A percentile compares a stretch with the other conserved stretches of the same genome.
phyloP scores from a whole-genome alignment of 2,113 vertebrate species.

The Podocnemis expansa region DNA sequence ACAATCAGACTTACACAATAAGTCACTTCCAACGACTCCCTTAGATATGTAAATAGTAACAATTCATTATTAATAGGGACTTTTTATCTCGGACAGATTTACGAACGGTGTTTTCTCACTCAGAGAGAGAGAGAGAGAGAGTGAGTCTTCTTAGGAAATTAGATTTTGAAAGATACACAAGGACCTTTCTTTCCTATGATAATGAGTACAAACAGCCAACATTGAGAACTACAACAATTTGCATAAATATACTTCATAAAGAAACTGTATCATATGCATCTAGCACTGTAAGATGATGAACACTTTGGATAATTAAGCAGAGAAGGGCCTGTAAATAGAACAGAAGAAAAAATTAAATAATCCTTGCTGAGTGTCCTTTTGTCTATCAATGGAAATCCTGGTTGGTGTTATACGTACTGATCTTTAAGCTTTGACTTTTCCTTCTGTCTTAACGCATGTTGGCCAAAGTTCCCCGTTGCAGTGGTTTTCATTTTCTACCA shows the following conservation, averaged over 20 bases:
- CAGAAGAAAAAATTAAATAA: not conserved
- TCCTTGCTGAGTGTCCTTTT: not conserved
- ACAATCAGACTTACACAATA: not conserved
- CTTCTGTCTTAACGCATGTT: not conserved
- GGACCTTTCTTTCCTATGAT: not conserved
- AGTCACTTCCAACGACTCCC: not conserved
- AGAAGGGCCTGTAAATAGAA: not conserved
- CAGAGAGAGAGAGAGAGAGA: no score
- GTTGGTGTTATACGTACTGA: not conserved
- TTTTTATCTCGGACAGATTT: not conserved
- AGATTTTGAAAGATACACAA: not conserved
- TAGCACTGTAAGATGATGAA: constrained; percentile 20
- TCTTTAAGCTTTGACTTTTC: constrained; percentile 19
- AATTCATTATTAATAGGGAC: not conserved
- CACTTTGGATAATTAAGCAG: constrained; percentile 36
- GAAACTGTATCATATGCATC: constrained; percentile 1
- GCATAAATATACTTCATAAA: constrained; percentile 1
- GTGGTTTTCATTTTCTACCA: not conserved
- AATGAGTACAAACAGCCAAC: constrained; percentile 4
- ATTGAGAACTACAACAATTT: constrained; percentile 20
- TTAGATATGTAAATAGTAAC: not conserved
- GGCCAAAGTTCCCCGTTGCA: not conserved
- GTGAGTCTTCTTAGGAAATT: constrained; percentile 32
- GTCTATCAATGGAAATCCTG: not conserved
- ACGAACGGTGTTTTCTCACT: not conserved